phyloP scores from a whole-genome alignment of 1,140 invertebrate genomes.

The Sinella curviseta region DNA sequence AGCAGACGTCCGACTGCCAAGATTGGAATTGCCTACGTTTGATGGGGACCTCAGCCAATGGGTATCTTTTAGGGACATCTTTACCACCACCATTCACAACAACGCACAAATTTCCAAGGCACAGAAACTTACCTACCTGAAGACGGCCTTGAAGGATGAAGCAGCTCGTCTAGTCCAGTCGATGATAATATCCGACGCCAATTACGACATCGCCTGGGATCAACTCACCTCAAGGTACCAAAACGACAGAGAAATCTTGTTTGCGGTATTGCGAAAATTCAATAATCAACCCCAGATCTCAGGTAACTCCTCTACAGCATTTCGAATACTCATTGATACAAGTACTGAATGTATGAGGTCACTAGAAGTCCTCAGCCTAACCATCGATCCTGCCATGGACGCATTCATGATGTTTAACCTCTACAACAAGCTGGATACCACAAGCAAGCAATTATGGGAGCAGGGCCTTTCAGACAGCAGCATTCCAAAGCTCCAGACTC shows the following conservation, averaged over 20 bases:
- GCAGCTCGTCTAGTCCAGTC: background rate
- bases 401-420: background rate
- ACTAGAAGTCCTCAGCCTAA: background rate
- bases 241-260: constrained; percentile 5
- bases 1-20: no score
- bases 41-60: constrained; percentile 23
- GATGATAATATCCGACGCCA: background rate
- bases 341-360: background rate
- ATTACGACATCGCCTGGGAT: constrained; percentile 28
- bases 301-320: background rate
- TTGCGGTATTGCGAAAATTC: background rate
- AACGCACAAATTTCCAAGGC: background rate
- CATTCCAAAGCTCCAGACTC: background rate
- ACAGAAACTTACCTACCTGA: constrained; percentile 28
- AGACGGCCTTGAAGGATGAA: constrained; percentile 17
- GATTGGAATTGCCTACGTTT: constrained; percentile 27
- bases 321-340: background rate
- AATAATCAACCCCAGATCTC: background rate
- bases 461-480: background rate
- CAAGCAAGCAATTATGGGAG: background rate
- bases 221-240: background rate
- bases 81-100: background rate
- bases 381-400: background rate
- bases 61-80: constrained; percentile 33
- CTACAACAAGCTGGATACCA: background rate